These are phyloP conservation scores for Candidula unifasciata DNA, from an alignment of 2,888 invertebrate species.

Conservation along the genomic window DNA sequence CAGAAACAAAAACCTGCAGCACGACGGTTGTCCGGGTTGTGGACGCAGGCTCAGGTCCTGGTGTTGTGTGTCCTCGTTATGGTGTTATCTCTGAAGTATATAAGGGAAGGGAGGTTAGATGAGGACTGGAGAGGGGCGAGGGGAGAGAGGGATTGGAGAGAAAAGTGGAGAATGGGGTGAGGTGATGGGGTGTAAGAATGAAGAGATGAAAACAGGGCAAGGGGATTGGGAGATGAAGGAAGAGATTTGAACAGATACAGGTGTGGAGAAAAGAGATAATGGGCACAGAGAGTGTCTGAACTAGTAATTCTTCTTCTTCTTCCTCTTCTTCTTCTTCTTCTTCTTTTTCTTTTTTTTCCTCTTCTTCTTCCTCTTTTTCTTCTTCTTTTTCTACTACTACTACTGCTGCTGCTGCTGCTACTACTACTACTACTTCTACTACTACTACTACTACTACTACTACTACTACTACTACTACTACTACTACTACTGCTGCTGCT, in stretches of 20 bases:
- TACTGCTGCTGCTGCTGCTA: slow-evolving; percentile 29
- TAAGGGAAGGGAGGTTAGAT: not conserved
- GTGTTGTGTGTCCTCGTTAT: not conserved
- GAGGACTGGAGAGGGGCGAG: not conserved
- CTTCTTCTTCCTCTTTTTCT: slow-evolving; percentile 26
- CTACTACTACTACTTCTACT: slow-evolving; percentile 9
- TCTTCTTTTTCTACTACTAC: slow-evolving; percentile 11
- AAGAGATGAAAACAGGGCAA: not conserved
- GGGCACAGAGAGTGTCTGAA: not conserved
- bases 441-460: too few relatives aligned
- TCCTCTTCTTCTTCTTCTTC: not conserved
- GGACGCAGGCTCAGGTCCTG: not conserved
- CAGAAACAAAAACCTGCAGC: not conserved
- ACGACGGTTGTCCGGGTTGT: not conserved
- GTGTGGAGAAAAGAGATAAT: not conserved
- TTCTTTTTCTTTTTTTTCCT: slow-evolving; percentile 13
- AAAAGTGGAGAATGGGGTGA: not conserved
- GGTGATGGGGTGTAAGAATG: too few relatives aligned
- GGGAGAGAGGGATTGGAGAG: not conserved
- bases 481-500: not conserved
- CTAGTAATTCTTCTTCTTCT: not conserved
- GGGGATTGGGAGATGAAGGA: not conserved
- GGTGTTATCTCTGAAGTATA: not conserved
- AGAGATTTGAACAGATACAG: not conserved
- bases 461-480: not conserved